Evolutionary conservation across 2,888 invertebrate genomes (phyloP), one percentile per base, ranked within the genome.

Genomic region (Tenthredo livida): DNA sequence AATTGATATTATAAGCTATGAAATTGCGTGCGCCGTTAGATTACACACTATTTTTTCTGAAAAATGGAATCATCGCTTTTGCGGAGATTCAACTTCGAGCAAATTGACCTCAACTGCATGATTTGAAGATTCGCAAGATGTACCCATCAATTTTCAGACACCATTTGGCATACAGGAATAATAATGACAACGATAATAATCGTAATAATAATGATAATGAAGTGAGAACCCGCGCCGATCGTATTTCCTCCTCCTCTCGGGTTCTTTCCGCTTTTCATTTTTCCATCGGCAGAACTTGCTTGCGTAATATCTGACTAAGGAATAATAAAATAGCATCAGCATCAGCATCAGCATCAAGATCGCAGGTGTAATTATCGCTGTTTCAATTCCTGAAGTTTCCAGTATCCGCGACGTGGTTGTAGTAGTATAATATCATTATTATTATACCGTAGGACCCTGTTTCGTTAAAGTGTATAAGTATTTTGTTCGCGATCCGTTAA

Each of bases 401-500:
- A 54, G n/a, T 54, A n/a, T 54, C 54, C 54, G 61, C 12, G 10
- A 12, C 25, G 3, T 61, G 25, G 7, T 12, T 12, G 25, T 25
- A 61, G 25, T 29, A 67, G 33, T 33, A 7, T n/a, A n/a, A 12
- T 33, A 33, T 1, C 2, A 33, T 1, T 33, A 33, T 1, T 33
- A 33, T 1, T 33, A 21, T 65, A 65, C 2, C 1, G n/a, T 65
- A 29, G 33, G 17, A 67, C 15, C 33, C 33, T 15, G 9, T 54
- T 54, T 2, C 12, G 54, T 54, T 29, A 15, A 33, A 21, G 37
- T 37, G 2, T 61, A 40, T 5, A 77, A 54, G 15, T 77, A 58
- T 58, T 61, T 80, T 80, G 80, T 80, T 80, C 61, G 61, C 40
- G 80, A 80, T 80, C 80, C 80, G 21, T 61, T 58, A 58, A 80